A percentile compares a stretch with the other conserved stretches of the same genome.
Conservation (phyloP, 2,888 invertebrate species). For the Melitaea athalia region DNA sequence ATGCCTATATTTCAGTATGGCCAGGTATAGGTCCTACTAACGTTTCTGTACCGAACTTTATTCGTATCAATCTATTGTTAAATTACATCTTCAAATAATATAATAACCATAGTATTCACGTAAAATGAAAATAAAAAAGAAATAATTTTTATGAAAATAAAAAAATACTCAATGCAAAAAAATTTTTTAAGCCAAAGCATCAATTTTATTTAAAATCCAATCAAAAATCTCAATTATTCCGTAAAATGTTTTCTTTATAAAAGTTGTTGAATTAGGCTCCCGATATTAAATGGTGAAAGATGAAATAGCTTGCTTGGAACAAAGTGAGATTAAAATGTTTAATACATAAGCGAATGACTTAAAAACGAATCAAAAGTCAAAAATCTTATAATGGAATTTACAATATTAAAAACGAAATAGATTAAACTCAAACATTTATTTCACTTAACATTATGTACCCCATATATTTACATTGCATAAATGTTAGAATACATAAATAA, state of each 20-base stretch:
- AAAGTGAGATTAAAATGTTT: conserved; percentile 4
- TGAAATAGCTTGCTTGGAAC: conserved; percentile 13
- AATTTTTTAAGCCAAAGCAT: neutral
- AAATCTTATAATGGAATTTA: neutral
- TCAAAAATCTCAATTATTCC: conserved; percentile 18
- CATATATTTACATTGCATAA: too few species aligned
- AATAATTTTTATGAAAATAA: neutral
- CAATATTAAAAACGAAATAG: too few species aligned
- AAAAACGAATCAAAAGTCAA: neutral
- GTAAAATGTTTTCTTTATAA: conserved; percentile 25
- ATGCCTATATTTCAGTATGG: too few species aligned
- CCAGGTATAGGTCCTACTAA: too few species aligned
- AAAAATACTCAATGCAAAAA: neutral
- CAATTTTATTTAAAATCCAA: conserved; percentile 17
- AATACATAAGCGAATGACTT: conserved; percentile 5
- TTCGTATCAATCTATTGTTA: too few species aligned
- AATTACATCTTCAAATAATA: too few species aligned
- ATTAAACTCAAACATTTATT: too few species aligned
- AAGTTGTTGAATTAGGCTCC: conserved; percentile 25
- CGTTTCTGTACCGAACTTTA: too few species aligned
- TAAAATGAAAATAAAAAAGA: neutral
- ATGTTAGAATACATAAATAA: too few species aligned
- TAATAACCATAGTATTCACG: too few species aligned
- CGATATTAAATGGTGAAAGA: conserved; percentile 22
- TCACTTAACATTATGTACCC: too few species aligned